Conservation (phyloP, 2,113 vertebrate genomes). For the Motacilla alba region DNA sequence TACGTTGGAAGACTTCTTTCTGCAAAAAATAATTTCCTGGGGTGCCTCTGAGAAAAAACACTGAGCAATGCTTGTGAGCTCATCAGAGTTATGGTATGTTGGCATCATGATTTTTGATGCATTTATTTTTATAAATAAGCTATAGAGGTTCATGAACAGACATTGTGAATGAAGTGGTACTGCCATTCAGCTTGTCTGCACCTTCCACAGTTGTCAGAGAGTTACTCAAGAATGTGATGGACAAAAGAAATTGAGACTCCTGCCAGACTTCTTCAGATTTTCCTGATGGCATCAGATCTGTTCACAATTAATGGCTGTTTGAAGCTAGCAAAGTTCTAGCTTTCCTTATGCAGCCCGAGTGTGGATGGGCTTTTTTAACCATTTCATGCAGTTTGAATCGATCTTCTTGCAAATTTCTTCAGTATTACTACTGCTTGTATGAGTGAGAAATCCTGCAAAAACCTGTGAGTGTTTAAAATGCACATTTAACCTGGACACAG, state of each 20-base stretch:
- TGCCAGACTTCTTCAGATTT: not conserved
- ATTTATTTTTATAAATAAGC: not conserved
- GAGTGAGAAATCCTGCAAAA: not conserved
- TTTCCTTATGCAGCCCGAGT: not conserved
- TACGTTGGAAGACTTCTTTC: not conserved
- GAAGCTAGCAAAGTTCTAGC: not conserved
- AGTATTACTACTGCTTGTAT: not conserved
- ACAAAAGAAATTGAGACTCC: not conserved
- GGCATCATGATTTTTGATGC: not conserved
- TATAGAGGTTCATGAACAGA: not conserved
- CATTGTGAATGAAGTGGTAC: not conserved
- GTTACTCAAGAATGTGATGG: not conserved
- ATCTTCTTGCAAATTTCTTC: not conserved
- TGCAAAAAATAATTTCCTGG: not conserved
- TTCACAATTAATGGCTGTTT: not conserved
- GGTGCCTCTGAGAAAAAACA: not conserved
- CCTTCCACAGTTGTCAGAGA: not conserved
- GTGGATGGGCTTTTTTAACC: not conserved
- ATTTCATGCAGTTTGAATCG: not conserved
- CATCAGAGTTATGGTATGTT: rapidly evolving
- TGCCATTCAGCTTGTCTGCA: not conserved
- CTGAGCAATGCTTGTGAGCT: not conserved
- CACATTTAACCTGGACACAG: not conserved
- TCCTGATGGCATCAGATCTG: not conserved
- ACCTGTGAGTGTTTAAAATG: not conserved